A percentile compares a stretch with the other conserved stretches of the same genome.
These are phyloP conservation scores for Triplophysa dalaica DNA, from an alignment of 2,113 vertebrate species.

Conservation along the genomic window DNA sequence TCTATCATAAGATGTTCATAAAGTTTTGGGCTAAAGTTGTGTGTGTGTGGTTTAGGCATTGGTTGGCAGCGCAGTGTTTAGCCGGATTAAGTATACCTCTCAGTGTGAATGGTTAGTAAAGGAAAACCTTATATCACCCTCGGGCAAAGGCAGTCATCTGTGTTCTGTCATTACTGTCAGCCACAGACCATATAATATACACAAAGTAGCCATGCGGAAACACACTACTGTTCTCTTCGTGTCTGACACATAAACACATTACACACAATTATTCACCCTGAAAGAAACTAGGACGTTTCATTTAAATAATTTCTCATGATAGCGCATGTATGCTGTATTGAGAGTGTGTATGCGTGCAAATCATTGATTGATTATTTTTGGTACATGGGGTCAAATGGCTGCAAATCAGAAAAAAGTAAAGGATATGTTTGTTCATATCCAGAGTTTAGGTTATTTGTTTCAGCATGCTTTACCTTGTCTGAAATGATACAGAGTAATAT, in stretches of 20 bases:
- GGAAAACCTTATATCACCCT: conserved; percentile 34
- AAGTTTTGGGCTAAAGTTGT: conserved; percentile 1
- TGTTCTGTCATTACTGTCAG: conserved; percentile 39
- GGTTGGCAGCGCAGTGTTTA: conserved; percentile 13
- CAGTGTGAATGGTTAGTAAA: conserved; percentile 29
- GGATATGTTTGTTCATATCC: background rate
- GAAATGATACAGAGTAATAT: conserved; percentile 9
- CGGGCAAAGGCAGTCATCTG: conserved; percentile 21
- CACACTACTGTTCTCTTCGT: background rate
- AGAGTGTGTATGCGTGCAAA: background rate
- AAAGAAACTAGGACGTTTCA: background rate
- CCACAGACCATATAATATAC: conserved; percentile 35
- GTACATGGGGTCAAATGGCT: too few relatives aligned
- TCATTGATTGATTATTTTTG: background rate
- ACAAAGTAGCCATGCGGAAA: conserved; percentile 2
- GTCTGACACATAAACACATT: background rate
- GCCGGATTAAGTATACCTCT: conserved; percentile 20
- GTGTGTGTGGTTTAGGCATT: conserved; percentile 26
- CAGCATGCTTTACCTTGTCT: conserved; percentile 6
- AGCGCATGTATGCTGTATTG: background rate
- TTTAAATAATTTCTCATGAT: background rate
- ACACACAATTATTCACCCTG: background rate
- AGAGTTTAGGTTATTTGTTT: background rate
- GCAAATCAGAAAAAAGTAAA: background rate
- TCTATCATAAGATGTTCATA: background rate